Evolutionary conservation across 2,113 vertebrate genomes (phyloP).

Genomic region (Tetraodon nigroviridis): DNA sequence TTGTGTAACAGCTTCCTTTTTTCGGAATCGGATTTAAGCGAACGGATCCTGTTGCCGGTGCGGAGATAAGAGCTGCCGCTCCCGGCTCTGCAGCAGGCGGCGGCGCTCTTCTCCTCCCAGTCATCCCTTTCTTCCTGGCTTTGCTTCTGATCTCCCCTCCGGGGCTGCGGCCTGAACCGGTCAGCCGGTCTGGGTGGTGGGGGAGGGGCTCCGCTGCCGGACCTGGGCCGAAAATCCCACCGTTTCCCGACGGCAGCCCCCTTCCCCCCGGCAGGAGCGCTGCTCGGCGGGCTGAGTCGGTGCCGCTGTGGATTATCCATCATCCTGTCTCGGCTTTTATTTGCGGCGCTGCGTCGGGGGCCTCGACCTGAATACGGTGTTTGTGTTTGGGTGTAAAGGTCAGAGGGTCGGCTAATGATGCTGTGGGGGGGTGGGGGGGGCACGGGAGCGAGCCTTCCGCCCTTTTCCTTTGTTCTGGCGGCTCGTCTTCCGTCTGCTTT

Average conservation of each 20-base stretch:
- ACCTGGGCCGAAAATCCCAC: constrained; percentile 36
- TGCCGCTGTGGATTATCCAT: constrained; percentile 56
- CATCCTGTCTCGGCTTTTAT: constrained; percentile 62
- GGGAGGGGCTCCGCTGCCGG: constrained; percentile 40
- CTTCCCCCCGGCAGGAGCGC: constrained; percentile 12
- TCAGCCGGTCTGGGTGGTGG: constrained; percentile 43
- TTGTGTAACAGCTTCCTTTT: constrained; percentile 39
- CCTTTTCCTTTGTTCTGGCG: no score
- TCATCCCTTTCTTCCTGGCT: not conserved
- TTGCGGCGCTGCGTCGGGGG: constrained; percentile 38
- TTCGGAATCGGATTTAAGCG: constrained; percentile 45
- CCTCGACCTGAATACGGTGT: constrained; percentile 61
- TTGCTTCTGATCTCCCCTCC: constrained; percentile 25
- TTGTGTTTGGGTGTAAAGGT: constrained; percentile 61
- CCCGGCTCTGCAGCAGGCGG: constrained; percentile 42
- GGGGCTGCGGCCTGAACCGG: constrained; percentile 28
- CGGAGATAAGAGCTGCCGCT: constrained; percentile 47
- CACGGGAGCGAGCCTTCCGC: no score
- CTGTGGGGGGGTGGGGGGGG: constrained; percentile 31
- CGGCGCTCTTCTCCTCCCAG: constrained; percentile 19
- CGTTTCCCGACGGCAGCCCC: not conserved
- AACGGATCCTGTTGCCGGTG: constrained; percentile 48
- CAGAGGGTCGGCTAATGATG: constrained; percentile 45
- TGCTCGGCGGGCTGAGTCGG: constrained; percentile 27
- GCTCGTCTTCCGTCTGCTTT: no score